Conservation (phyloP, 2,113 vertebrate species). For the Clarias magur region DNA sequence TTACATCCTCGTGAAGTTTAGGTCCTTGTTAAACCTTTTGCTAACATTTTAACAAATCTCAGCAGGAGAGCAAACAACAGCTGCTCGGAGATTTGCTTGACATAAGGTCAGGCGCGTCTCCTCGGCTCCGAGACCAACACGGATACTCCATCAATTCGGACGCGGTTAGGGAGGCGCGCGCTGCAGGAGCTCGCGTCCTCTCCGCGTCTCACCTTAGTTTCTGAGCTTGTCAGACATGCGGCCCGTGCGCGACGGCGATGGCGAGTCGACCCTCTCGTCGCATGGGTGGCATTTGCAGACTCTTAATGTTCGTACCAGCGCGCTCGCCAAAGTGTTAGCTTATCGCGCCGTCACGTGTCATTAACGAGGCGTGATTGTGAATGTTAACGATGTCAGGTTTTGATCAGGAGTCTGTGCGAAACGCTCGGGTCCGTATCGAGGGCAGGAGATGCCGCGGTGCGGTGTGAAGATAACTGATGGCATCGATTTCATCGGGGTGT, state of each 20-base stretch:
- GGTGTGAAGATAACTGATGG: background rate
- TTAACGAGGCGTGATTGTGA: background rate
- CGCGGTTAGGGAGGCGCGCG: conserved; percentile 34
- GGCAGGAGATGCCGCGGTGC: background rate
- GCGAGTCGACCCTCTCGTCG: background rate
- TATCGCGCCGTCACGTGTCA: background rate
- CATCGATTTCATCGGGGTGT: background rate
- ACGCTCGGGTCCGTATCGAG: background rate
- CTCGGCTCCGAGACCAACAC: conserved; percentile 50
- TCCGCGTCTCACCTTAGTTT: conserved; percentile 39
- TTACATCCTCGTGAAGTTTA: conserved; percentile 4
- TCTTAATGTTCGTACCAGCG: background rate
- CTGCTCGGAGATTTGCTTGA: conserved; percentile 61
- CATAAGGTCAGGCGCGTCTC: conserved; percentile 62
- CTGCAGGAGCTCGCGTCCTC: conserved; percentile 31
- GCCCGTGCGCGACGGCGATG: conserved; percentile 4
- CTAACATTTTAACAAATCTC: conserved; percentile 57
- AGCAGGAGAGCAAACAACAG: conserved; percentile 58
- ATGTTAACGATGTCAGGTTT: background rate
- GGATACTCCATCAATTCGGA: conserved; percentile 46
- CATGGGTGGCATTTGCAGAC: background rate
- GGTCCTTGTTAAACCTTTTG: conserved; percentile 46
- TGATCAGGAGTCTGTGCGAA: background rate
- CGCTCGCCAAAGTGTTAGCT: background rate
- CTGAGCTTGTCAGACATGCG: conserved; percentile 38